A percentile compares a stretch with the other conserved stretches of the same genome.
phyloP scores from a whole-genome alignment of 2,888 invertebrate species.

The Amblyjoppa proteus region DNA sequence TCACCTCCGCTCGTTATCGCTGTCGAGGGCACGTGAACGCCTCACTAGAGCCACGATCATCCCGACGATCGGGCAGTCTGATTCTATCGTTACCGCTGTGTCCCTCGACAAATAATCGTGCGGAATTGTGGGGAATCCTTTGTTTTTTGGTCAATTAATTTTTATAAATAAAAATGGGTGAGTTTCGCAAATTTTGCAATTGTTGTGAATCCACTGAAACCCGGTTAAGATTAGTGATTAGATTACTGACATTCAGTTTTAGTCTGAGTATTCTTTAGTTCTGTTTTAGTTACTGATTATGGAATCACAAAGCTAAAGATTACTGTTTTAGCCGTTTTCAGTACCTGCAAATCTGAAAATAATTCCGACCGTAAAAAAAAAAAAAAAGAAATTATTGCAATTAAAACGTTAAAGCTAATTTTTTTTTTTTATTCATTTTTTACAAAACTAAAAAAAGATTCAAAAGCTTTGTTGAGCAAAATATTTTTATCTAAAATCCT shows the following conservation, averaged over 20 bases:
- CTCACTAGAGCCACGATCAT: conserved; percentile 62
- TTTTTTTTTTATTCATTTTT: too few relatives aligned
- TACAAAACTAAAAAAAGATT: not conserved
- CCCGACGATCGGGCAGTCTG: conserved; percentile 52
- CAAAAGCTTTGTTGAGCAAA: too few relatives aligned
- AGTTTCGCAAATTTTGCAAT: not conserved
- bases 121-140: not conserved
- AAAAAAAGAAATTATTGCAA: too few relatives aligned
- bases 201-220: not conserved
- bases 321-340: too few relatives aligned
- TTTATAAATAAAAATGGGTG: conserved; percentile 16
- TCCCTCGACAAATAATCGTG: not conserved
- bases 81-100: conserved; percentile 31
- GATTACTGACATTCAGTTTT: too few relatives aligned
- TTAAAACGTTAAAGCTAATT: too few relatives aligned
- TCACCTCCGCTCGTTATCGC: conserved; percentile 55
- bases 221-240: not conserved
- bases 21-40: conserved; percentile 49
- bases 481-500: too few relatives aligned
- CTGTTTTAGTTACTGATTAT: too few relatives aligned
- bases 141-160: not conserved
- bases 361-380: too few relatives aligned
- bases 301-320: too few relatives aligned
- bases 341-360: too few relatives aligned
- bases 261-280: too few relatives aligned